phyloP scores from a whole-genome alignment of 2,888 invertebrate genomes.

The Netelia melanura region DNA sequence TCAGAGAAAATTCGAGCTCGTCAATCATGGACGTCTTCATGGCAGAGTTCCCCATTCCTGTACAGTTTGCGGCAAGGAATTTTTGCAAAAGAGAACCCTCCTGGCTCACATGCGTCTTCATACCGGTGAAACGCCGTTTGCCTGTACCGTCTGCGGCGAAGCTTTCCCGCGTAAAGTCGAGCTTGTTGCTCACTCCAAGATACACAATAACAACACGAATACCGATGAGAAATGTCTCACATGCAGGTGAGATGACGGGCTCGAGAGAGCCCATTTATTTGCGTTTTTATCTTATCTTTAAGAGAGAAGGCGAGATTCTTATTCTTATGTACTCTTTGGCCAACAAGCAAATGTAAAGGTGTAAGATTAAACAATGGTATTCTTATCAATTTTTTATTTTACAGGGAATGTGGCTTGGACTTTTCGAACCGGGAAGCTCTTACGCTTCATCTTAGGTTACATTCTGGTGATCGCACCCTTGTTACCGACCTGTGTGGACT shows the following conservation, averaged over 20 bases:
- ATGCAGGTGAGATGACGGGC: conserved; percentile 84
- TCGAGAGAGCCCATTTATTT: conserved; percentile 22
- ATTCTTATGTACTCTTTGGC: too few species aligned
- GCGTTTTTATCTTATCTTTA: conserved; percentile 20
- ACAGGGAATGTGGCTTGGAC: conserved; percentile 88
- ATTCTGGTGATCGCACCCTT: conserved; percentile 92
- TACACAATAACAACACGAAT: conserved; percentile 85
- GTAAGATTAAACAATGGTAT: too few species aligned
- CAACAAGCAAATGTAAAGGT: too few species aligned
- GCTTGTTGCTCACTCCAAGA: conserved; percentile 88
- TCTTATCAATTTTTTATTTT: conserved; percentile 57
- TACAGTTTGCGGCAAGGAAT: conserved; percentile 93
- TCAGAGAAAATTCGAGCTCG: conserved; percentile 94
- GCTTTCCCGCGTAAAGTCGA: conserved; percentile 91
- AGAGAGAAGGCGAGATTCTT: background rate
- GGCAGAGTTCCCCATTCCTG: conserved; percentile 93
- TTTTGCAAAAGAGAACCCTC: conserved; percentile 93
- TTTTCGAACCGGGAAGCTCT: conserved; percentile 91
- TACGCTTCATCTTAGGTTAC: conserved; percentile 92
- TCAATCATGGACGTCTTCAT: conserved; percentile 93
- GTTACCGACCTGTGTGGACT: conserved; percentile 93
- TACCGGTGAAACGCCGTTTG: conserved; percentile 91
- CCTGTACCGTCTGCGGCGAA: conserved; percentile 92
- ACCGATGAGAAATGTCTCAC: conserved; percentile 83
- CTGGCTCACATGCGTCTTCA: conserved; percentile 93